Evolutionary conservation across 2,888 invertebrate species (phyloP).

Genomic region (Phalangium opilio): DNA sequence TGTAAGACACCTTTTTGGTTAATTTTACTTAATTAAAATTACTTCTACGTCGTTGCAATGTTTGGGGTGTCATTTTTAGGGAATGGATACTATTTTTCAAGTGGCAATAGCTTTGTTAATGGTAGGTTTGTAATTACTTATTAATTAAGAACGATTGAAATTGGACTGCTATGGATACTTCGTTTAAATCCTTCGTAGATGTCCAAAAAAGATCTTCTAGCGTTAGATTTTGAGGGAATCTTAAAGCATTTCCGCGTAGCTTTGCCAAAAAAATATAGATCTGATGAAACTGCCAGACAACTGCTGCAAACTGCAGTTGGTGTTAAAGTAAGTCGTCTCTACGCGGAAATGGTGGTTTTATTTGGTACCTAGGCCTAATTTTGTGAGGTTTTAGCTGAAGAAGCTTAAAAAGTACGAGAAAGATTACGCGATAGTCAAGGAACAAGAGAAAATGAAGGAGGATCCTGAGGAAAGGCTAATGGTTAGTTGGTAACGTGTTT

Average conservation of each 20-base stretch:
- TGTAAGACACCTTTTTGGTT: no score
- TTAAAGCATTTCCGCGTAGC: conserved; percentile 95
- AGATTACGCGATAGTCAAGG: conserved; percentile 65
- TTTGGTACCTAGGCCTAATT: background rate
- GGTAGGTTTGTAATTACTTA: conserved; percentile 36
- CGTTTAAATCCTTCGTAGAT: conserved; percentile 40
- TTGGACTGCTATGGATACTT: no score
- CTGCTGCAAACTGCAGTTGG: conserved; percentile 79
- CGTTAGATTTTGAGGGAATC: conserved; percentile 91
- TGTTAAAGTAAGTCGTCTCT: conserved; percentile 49
- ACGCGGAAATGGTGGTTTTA: background rate
- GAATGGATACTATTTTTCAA: conserved; percentile 88
- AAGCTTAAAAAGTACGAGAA: conserved; percentile 87
- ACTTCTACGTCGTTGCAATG: no score
- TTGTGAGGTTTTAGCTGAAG: conserved; percentile 28
- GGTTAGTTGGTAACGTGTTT: conserved; percentile 23
- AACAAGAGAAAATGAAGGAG: conserved; percentile 31
- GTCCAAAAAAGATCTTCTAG: conserved; percentile 75
- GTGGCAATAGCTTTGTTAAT: conserved; percentile 83
- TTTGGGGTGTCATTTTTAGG: no score
- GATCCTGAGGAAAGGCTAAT: conserved; percentile 37
- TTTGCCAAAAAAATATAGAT: conserved; percentile 87
- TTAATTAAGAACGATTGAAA: no score
- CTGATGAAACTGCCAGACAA: conserved; percentile 71
- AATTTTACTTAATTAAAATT: background rate